Base-by-base conservation (phyloP, 92 coral and sea anemone species). In the Montipora capitata region DNA sequence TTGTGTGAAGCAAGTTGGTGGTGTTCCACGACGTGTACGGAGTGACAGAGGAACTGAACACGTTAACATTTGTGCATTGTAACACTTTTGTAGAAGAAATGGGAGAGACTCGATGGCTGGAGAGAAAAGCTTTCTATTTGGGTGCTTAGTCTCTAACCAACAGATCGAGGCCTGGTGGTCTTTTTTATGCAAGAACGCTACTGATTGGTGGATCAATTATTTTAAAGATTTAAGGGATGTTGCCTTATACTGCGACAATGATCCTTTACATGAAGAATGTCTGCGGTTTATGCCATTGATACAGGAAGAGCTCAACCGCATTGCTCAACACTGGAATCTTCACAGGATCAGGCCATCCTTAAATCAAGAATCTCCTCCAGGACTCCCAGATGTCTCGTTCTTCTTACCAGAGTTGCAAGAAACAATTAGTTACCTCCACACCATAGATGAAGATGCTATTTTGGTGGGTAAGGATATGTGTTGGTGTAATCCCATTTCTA, bases 11-110 rank as follows among this genome's bases (percentile, higher is more conserved):
- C 40, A 62, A 76, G 44, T 78, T 48, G 39, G 83, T 35, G 83
- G 80, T 44, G 76, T 68, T 49, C 85, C 76, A 40, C 20, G 65
- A 80, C 14, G 40, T 39, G 38, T 80, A 35, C 45, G 76, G 39
- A 63, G 75, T 10, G 85, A 80, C 68, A 57, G 76, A 43, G 77
- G 85, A 2, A 68, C 77, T 65, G 85, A 67, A 20, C 68, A 81
- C 61, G 64, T 66, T 2, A 66, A 81, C n/a, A 49, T 81, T 40
- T 43, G 66, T 2, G 77, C 76, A 18, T 66, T 81, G 44, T 48
- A 81, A 49, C 13, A n/a, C 58, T 76, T 76, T 57, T 57, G 35
- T 27, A 39, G 81, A 58, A 40, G 20, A 39, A 35, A 81, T 57
- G 67, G 67, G 2, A 58, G 42, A 10, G 67, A 76, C 80, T 38